A percentile compares a stretch with the other conserved stretches of the same genome.
Conservation (phyloP, 30 jellyfish, hydroid and myxozoan species). For the Chironex yamaguchii region DNA sequence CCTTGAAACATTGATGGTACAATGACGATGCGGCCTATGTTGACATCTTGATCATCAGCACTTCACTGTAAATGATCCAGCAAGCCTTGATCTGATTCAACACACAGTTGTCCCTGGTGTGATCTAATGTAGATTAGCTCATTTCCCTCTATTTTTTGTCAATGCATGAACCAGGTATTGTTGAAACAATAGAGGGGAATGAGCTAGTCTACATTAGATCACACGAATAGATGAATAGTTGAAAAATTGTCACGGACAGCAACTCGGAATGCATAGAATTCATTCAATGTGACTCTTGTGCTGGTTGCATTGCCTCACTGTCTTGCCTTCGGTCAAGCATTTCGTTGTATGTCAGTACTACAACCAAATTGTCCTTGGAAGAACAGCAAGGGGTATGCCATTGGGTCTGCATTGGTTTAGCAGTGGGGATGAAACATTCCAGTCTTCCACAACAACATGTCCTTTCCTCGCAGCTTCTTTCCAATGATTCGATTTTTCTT, state of each 20-base stretch:
- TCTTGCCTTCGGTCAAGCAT: not conserved
- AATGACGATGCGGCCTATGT: no score
- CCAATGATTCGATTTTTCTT: no score
- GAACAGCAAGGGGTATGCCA: not conserved
- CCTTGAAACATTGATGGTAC: no score
- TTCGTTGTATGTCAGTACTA: not conserved
- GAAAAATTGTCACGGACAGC: no score
- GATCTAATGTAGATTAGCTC: not conserved
- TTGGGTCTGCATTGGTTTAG: constrained; percentile 34
- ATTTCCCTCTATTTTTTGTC: constrained; percentile 39
- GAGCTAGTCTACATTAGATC: not conserved
- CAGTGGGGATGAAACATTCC: no score
- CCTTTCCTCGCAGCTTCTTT: no score
- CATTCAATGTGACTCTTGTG: not conserved
- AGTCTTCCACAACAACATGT: no score
- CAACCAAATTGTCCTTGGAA: not conserved
- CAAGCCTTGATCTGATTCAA: constrained; percentile 14
- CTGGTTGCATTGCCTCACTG: no score
- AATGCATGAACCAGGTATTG: no score
- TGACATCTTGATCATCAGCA: no score
- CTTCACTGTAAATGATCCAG: no score
- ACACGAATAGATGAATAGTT: no score
- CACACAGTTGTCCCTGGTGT: constrained; percentile 21
- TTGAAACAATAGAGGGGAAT: constrained; percentile 35
- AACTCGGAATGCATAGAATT: constrained; percentile 13